A percentile compares a stretch with the other conserved stretches of the same genome.
These are phyloP conservation scores for Drosophila arawakana DNA, from an alignment of 1,140 invertebrate species.

Conservation along the genomic window DNA sequence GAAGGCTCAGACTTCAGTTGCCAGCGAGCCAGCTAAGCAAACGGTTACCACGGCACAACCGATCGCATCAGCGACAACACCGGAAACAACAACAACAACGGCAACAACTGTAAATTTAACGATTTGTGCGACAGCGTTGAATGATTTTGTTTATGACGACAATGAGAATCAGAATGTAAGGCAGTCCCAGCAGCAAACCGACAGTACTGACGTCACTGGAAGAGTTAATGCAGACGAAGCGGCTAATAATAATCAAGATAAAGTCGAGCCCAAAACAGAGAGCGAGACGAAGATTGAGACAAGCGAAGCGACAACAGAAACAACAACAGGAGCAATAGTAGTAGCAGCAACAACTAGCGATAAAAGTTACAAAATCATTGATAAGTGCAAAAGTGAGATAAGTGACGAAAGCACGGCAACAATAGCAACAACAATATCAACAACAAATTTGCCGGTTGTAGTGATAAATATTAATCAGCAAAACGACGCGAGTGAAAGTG, in stretches of 20 bases:
- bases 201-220: slow-evolving; percentile 39
- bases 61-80: slow-evolving; percentile 14
- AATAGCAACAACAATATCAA: slow-evolving; percentile 23
- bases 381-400: slow-evolving; percentile 62
- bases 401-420: slow-evolving; percentile 42
- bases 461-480: slow-evolving; percentile 71
- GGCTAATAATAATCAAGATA: slow-evolving; percentile 37
- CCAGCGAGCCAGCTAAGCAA: slow-evolving; percentile 81
- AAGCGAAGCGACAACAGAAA: slow-evolving; percentile 20
- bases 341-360: slow-evolving; percentile 36
- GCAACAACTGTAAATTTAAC: slow-evolving; percentile 30
- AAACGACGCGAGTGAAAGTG: slow-evolving; percentile 73
- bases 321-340: slow-evolving; percentile 16
- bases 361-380: slow-evolving; percentile 56
- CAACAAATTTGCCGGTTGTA: slow-evolving; percentile 46
- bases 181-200: slow-evolving; percentile 28
- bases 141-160: slow-evolving; percentile 35
- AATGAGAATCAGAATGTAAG: slow-evolving; percentile 19
- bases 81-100: slow-evolving; percentile 18
- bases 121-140: slow-evolving; percentile 6
- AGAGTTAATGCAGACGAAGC: slow-evolving; percentile 33
- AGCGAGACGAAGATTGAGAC: slow-evolving; percentile 40
- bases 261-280: slow-evolving; percentile 37
- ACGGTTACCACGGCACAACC: slow-evolving; percentile 37
- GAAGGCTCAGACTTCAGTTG: slow-evolving; percentile 79